Evolutionary conservation across 2,888 invertebrate genomes (phyloP).

Genomic region (Acanthococcus lagerstroemiae): DNA sequence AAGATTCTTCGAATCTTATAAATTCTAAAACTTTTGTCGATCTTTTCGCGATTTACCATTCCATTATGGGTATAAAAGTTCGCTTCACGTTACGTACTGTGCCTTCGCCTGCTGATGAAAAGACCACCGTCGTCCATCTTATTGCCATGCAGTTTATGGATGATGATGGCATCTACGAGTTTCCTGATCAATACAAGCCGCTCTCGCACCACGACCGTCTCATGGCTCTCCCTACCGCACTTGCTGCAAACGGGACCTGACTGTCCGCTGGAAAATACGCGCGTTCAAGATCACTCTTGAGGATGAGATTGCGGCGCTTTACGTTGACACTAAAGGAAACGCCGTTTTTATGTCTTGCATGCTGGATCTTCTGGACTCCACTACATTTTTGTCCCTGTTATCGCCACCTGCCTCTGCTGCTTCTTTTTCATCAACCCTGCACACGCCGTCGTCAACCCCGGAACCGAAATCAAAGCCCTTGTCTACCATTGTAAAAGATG

Average conservation of each 20-base stretch:
- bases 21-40: not conserved
- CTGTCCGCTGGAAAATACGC: not conserved
- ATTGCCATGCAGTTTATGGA: not conserved
- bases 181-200: not conserved
- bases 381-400: too few species aligned
- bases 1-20: too few species aligned
- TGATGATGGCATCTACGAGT: not conserved
- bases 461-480: not conserved
- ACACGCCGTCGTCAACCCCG: too few species aligned
- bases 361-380: not conserved
- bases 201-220: not conserved
- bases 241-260: not conserved
- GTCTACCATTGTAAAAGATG: too few species aligned
- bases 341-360: not conserved
- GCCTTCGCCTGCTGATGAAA: not conserved
- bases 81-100: not conserved
- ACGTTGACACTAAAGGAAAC: not conserved
- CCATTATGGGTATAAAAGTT: not conserved
- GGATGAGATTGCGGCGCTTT: not conserved
- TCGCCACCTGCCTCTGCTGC: not conserved
- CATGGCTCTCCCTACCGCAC: too few species aligned
- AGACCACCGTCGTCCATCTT: not conserved
- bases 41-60: too few species aligned
- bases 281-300: not conserved
- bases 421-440: too few species aligned